Base-by-base conservation (phyloP, 2,888 invertebrate species). In the Notocelia uddmanniana region DNA sequence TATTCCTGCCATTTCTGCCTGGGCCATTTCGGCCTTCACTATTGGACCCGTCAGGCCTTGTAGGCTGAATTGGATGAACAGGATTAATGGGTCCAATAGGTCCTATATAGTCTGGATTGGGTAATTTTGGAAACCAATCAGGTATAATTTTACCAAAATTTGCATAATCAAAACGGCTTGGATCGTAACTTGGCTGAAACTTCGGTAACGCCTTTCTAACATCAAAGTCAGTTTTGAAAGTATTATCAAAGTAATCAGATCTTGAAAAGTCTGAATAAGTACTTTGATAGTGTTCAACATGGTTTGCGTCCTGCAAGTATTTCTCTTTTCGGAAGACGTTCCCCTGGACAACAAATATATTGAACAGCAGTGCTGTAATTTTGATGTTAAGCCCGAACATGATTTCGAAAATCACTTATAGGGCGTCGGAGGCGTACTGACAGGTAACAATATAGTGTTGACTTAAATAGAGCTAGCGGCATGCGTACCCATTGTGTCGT, bases 351-450 rank as follows among this genome's bases (percentile, higher is more conserved):
- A 18, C 19, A 23, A 72, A 48, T n/a, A 72, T 72, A 19, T 48
- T 72, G 26, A 72, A 13, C 60, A 72, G 72, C 71, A 71, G 23
- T 21, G 72, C 71, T 60, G 71, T 21, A 15, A 50, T 48, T 62
- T 50, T 60, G 60, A 55, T 62, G 41, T 26, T 52, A 9, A 72
- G 55, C 60, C 67, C 72, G 23, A 18, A 60, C 72, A 72, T 72
- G 72, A 72, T 72, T 68, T 31, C 67, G 67, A 72, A 68, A 72
- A 72, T 72, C 72, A 72, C 72, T 72, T 72, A 72, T 72, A 21
- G 60, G 72, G 60, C 72, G 31, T 19, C 18, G 37, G 55, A 34
- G 19, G 34, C 5, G 19, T 23, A 72, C 67, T 72, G 55, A 50
- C 15, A 15, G 19, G n/a, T 18, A 21, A 0, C n/a, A 23, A 9